These are phyloP conservation scores for Drosophila atripex DNA, from an alignment of 2,888 invertebrate genomes.

Conservation along the genomic window DNA sequence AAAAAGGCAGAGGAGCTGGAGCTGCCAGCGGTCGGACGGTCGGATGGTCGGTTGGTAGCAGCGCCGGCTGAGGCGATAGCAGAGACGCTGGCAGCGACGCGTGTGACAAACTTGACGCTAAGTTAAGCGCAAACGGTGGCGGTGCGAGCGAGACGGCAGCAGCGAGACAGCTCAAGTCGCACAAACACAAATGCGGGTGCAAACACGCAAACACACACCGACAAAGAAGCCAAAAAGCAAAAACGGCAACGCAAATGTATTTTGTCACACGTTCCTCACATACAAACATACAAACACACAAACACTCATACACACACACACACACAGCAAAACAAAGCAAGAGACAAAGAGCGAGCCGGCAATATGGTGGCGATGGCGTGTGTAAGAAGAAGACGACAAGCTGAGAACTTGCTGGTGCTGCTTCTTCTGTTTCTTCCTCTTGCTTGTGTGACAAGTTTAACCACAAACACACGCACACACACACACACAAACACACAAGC, in stretches of 20 bases:
- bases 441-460: slow-evolving; percentile 81
- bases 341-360: slow-evolving; percentile 64
- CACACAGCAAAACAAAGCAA: slow-evolving; percentile 17
- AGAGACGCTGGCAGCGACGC: slow-evolving; percentile 50
- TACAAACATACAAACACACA: slow-evolving; percentile 45
- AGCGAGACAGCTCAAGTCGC: slow-evolving; percentile 53
- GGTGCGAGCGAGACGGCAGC: slow-evolving; percentile 65
- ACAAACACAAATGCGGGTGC: slow-evolving; percentile 30
- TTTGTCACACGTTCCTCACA: slow-evolving; percentile 68
- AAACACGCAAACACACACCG: slow-evolving; percentile 46
- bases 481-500: slow-evolving; percentile 14
- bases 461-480: slow-evolving; percentile 68
- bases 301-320: slow-evolving; percentile 16
- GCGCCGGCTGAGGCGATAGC: slow-evolving; percentile 26
- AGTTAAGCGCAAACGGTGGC: slow-evolving; percentile 65
- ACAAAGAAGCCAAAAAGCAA: slow-evolving; percentile 70
- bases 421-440: slow-evolving; percentile 43
- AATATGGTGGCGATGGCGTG: slow-evolving; percentile 53
- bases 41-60: not conserved
- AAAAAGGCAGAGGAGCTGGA: not conserved
- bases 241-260: slow-evolving; percentile 77
- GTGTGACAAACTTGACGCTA: slow-evolving; percentile 79
- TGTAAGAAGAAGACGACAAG: slow-evolving; percentile 75
- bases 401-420: slow-evolving; percentile 51
- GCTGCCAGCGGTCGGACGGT: slow-evolving; percentile 1